These are phyloP conservation scores for Carassius gibelio DNA, from an alignment of 2,113 vertebrate genomes.

Conservation along the genomic window DNA sequence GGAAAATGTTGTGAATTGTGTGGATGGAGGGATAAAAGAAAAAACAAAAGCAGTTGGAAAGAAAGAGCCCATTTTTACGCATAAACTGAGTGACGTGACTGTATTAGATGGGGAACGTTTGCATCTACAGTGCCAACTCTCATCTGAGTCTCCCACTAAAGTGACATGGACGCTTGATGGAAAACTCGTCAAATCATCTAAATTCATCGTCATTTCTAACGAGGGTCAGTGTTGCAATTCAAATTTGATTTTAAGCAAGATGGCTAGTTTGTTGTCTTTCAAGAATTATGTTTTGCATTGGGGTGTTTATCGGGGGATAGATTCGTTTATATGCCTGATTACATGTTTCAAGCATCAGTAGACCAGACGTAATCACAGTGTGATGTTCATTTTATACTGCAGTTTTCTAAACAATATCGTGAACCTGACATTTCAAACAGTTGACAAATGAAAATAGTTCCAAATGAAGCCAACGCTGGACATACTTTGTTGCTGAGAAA, in stretches of 20 bases:
- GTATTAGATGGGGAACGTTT: conserved; percentile 87
- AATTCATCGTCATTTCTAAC: conserved; percentile 87
- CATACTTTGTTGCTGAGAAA: neutral
- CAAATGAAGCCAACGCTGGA: neutral
- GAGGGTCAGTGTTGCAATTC: conserved; percentile 80
- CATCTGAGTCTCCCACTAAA: conserved; percentile 73
- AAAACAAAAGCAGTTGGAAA: conserved; percentile 68
- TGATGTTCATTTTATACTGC: neutral
- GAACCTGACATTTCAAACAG: neutral
- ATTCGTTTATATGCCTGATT: neutral
- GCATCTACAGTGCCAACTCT: conserved; percentile 84
- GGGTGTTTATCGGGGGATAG: neutral
- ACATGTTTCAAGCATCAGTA: neutral
- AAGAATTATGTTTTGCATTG: neutral
- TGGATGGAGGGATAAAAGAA: conserved; percentile 73
- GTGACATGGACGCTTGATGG: conserved; percentile 91
- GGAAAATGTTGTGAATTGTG: conserved; percentile 74
- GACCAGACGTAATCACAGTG: neutral
- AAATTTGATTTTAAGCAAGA: neutral
- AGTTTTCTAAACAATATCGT: neutral
- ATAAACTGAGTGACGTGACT: conserved; percentile 81
- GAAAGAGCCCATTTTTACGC: conserved; percentile 75
- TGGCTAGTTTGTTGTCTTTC: neutral
- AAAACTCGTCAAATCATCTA: conserved; percentile 89
- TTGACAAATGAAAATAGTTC: neutral